Percentiles rank a stretch among this genome's conserved stretches.
These are phyloP conservation scores for Schizopygopsis malacanthus DNA, from an alignment of 2,797 vertebrate species.

Conservation along the genomic window DNA sequence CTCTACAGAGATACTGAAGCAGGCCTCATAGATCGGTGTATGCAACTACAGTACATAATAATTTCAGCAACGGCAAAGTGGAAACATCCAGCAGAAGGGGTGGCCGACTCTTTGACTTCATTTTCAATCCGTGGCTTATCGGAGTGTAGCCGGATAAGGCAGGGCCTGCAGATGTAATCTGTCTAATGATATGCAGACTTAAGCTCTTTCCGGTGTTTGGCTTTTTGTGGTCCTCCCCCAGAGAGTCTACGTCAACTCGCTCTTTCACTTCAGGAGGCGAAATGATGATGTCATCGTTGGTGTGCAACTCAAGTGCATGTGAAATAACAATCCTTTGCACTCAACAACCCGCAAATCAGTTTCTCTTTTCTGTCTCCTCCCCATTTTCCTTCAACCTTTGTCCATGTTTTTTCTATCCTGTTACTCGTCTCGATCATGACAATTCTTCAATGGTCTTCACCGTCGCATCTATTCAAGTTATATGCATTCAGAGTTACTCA, in stretches of 20 bases:
- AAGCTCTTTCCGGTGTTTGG: slow-evolving; percentile 34
- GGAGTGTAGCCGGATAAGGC: slow-evolving; percentile 30
- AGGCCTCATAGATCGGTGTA: not conserved
- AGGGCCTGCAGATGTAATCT: slow-evolving; percentile 50
- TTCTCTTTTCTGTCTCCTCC: not conserved
- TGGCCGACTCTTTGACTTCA: slow-evolving; percentile 24
- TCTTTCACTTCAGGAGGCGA: slow-evolving; percentile 6
- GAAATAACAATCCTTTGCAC: not conserved
- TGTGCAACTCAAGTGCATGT: not conserved
- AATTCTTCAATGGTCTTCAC: not conserved
- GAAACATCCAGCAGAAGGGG: slow-evolving; percentile 3
- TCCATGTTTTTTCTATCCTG: not conserved
- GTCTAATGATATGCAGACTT: slow-evolving; percentile 51
- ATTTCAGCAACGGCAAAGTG: slow-evolving; percentile 16
- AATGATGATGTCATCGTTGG: not conserved
- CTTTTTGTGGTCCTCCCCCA: slow-evolving; percentile 14
- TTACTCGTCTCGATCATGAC: not conserved
- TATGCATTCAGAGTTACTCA: slow-evolving; percentile 12
- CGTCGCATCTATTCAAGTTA: not conserved
- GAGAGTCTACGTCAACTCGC: not conserved
- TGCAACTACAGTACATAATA: not conserved
- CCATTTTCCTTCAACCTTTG: not conserved
- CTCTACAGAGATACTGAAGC: not conserved
- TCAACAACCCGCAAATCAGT: not conserved
- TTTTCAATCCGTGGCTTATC: slow-evolving; percentile 44